Conservation (phyloP, 2,797 vertebrate species). For the Pelodytes ibericus region DNA sequence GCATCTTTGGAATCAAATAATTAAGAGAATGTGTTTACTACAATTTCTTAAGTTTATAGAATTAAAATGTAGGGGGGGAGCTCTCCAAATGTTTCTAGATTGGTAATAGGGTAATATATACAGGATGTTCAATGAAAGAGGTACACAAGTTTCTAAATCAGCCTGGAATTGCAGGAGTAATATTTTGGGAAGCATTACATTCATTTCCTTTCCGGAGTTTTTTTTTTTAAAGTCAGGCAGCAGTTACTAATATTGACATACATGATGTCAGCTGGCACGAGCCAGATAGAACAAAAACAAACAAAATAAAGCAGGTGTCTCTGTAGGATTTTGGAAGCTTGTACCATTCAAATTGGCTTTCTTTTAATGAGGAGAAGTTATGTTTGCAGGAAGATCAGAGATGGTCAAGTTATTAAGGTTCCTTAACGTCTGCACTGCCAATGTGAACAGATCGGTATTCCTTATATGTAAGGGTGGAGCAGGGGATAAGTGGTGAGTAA, state of each 20-base stretch:
- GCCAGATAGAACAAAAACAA: conserved; percentile 33
- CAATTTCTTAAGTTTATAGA: too few species aligned
- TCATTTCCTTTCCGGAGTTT: conserved; percentile 5
- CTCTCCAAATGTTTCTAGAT: too few species aligned
- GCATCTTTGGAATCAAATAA: too few species aligned
- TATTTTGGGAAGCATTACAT: conserved; percentile 16
- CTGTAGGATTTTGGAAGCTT: conserved; percentile 39
- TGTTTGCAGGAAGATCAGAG: conserved; percentile 9
- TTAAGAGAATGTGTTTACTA: too few species aligned
- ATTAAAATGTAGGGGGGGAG: too few species aligned
- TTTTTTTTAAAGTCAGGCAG: conserved; percentile 6
- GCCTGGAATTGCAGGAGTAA: conserved; percentile 12
- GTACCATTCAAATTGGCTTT: conserved; percentile 10
- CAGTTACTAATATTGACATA: conserved; percentile 45
- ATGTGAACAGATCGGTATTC: too few species aligned
- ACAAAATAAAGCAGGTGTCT: conserved; percentile 47
- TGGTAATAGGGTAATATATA: too few species aligned
- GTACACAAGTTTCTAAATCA: too few species aligned
- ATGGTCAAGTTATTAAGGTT: neutral
- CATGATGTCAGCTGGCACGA: conserved; percentile 52
- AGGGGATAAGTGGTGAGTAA: too few species aligned
- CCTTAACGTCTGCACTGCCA: neutral
- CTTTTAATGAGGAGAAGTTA: neutral
- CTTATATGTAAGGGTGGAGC: too few species aligned
- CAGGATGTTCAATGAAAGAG: too few species aligned